These are phyloP conservation scores for Rhyacichthys aspro DNA, from an alignment of 2,797 vertebrate species.

Conservation along the genomic window DNA sequence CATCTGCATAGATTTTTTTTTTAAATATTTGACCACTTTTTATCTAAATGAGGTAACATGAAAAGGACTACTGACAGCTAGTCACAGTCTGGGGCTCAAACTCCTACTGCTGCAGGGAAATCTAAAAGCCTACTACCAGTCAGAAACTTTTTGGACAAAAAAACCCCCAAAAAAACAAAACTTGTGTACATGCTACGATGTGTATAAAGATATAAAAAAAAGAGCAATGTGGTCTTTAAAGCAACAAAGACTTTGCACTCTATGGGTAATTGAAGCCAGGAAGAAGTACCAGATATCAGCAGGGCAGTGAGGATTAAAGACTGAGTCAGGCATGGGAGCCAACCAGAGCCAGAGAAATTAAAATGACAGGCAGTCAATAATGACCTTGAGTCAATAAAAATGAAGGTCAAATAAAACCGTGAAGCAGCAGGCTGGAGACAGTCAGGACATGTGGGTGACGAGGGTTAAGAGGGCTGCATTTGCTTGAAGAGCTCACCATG, in stretches of 20 bases:
- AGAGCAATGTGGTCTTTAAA: slow-evolving; percentile 22
- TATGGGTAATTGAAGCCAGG: slow-evolving; percentile 33
- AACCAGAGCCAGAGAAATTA: slow-evolving; percentile 51
- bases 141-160: slow-evolving; percentile 18
- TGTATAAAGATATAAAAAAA: slow-evolving; percentile 11
- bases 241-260: slow-evolving; percentile 36
- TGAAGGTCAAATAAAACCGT: slow-evolving; percentile 19
- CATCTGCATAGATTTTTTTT: slow-evolving; percentile 76
- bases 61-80: slow-evolving; percentile 51
- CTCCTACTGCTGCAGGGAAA: slow-evolving; percentile 40
- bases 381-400: slow-evolving; percentile 40
- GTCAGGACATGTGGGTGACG: slow-evolving; percentile 15
- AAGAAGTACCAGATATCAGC: slow-evolving; percentile 52
- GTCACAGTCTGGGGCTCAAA: slow-evolving; percentile 52
- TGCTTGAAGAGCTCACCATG: slow-evolving; percentile 42
- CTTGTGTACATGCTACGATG: slow-evolving; percentile 16
- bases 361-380: slow-evolving; percentile 41
- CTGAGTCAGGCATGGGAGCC: slow-evolving; percentile 50
- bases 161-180: slow-evolving; percentile 22
- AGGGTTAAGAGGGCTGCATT: slow-evolving; percentile 38
- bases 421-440: slow-evolving; percentile 22
- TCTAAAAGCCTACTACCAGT: slow-evolving; percentile 40
- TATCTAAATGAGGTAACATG: slow-evolving; percentile 75
- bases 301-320: slow-evolving; percentile 57
- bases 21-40: slow-evolving; percentile 51